phyloP scores from a whole-genome alignment of 2,797 vertebrate species.

The Karalla daura region DNA sequence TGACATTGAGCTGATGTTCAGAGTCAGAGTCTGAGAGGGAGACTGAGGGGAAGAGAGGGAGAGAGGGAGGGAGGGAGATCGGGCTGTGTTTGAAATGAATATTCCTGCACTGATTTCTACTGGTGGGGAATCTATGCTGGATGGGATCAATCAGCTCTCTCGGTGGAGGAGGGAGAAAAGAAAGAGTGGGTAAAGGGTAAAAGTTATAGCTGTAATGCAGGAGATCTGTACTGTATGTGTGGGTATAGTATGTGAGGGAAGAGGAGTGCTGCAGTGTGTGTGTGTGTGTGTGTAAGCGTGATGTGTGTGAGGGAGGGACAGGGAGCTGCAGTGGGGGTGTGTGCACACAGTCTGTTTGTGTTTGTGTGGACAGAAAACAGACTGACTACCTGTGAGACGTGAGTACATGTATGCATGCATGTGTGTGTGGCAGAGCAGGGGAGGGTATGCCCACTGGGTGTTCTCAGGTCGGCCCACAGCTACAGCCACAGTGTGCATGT shows the following conservation, averaged over 20 bases:
- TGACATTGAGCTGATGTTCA: conserved; percentile 55
- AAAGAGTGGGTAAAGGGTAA: conserved; percentile 12
- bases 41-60: conserved; percentile 29
- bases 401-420: conserved; percentile 21
- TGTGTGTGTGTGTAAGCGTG: too few species aligned
- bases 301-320: conserved; percentile 3
- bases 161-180: background rate
- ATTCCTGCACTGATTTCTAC: conserved; percentile 32
- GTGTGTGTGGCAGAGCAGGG: conserved; percentile 15
- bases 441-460: conserved; percentile 41
- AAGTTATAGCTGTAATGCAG: conserved; percentile 42
- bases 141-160: conserved; percentile 35
- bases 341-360: conserved; percentile 4
- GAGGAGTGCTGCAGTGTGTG: conserved; percentile 27
- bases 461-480: conserved; percentile 34
- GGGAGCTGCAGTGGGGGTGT: conserved; percentile 11
- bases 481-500: background rate
- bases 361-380: conserved; percentile 28
- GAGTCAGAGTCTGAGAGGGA: conserved; percentile 20
- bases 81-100: conserved; percentile 43
- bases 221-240: conserved; percentile 10
- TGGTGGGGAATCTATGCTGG: conserved; percentile 30
- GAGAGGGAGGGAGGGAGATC: conserved; percentile 10
- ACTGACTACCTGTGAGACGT: conserved; percentile 36
- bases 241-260: conserved; percentile 12